Evolutionary conservation across 2,797 vertebrate species (phyloP), one percentile per base, ranked within the genome.

Genomic region (Gymnopithys bicolor): DNA sequence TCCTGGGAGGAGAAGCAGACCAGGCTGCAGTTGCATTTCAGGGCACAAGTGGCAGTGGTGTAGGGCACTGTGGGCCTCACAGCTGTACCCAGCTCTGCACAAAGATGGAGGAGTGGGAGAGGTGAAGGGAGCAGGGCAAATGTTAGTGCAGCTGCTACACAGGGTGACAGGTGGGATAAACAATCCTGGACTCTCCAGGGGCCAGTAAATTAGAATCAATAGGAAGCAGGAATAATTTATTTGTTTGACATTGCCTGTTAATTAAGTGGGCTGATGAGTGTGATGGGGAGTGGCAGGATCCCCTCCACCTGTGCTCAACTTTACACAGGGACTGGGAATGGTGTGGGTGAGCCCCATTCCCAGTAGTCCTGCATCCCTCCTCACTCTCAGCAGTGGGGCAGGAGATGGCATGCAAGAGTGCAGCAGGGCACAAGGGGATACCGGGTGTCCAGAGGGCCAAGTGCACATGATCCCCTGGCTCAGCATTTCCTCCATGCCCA

Each of bases 161-260:
- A 46, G 52, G 95, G 83, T 92, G 94, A 94, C 96, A 96, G 95
- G 94, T 95, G 94, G 92, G 83, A 95, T 87, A 93, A 96, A 96
- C 2, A 70, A 96, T 73, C 76, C 70, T 3, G 5, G 56, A 59
- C 19, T 95, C 96, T 95, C 95, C 60, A 90, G 95, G 90, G 96
- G 86, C 95, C 86, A 84, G 94, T 93, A 96, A 96, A 96, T 96
- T 94, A 95, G 94, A 96, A 95, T 96, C 96, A 96, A 95, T 96
- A 94, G 53, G 90, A 96, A 95, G 92, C 94, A 95, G 93, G 96
- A 95, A 96, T 96, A 95, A 96, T 95, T 96, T 95, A 96, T 96
- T 96, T 96, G 94, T 96, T 96, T 96, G 96, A 96, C 94, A 96
- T 89, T 28, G 4, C 78, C 48, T 92, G 95, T 96, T 96, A 96